phyloP scores from a whole-genome alignment of 1,140 invertebrate genomes.

The Ganaspis sp. region DNA sequence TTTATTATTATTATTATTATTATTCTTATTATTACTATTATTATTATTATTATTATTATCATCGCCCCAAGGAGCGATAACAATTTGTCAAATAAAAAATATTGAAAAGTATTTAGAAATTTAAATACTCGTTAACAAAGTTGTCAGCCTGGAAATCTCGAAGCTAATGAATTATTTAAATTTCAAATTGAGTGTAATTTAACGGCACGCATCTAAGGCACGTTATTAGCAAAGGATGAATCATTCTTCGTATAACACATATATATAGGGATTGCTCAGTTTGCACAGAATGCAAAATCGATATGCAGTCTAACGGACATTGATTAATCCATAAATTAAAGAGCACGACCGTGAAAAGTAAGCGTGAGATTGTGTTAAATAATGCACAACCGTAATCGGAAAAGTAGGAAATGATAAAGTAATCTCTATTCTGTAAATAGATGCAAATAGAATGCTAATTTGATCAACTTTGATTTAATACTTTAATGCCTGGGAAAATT shows the following conservation, averaged over 20 bases:
- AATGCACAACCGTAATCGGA: conserved; percentile 32
- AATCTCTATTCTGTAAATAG: conserved; percentile 16
- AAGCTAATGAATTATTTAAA: conserved; percentile 6
- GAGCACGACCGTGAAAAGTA: conserved; percentile 34
- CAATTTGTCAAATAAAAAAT: neutral
- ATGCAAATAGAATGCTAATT: conserved; percentile 3
- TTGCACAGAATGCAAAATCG: conserved; percentile 13
- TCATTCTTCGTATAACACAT: neutral
- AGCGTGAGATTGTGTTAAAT: conserved; percentile 27
- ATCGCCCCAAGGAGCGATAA: too few species aligned
- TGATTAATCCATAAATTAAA: conserved; percentile 32
- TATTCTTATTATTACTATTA: too few species aligned
- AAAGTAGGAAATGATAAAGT: conserved; percentile 43
- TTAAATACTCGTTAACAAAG: neutral
- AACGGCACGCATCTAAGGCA: neutral
- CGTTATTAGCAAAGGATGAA: conserved; percentile 21
- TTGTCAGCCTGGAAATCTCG: neutral
- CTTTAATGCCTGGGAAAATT: neutral
- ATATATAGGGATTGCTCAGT: neutral
- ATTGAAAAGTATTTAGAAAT: neutral
- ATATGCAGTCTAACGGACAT: conserved; percentile 27
- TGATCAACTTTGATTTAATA: neutral
- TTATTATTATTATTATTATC: too few species aligned
- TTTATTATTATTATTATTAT: too few species aligned
- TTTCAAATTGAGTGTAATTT: conserved; percentile 9